Base-by-base conservation (phyloP, 2,797 vertebrate genomes). In the Anabas testudineus region DNA sequence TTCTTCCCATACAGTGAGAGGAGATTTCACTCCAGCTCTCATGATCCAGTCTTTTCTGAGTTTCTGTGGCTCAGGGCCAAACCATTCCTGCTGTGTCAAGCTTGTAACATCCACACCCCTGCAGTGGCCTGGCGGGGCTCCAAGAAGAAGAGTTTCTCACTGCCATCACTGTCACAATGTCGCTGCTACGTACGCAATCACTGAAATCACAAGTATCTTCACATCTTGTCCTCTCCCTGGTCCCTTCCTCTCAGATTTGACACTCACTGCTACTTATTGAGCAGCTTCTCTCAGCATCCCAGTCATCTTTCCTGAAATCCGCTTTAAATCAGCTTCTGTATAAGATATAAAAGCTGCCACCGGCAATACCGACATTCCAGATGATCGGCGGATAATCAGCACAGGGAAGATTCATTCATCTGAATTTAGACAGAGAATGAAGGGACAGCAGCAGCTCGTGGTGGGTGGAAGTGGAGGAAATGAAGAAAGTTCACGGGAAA, bases 81-180 rank as follows among this genome's bases (percentile, higher is more conserved):
- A 43, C 60, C 13, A 2, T 59, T 36, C 16, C 32, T 69, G 75
- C 78, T 70, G 83, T 70, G 76, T 76, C 59, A 42, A 16, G 19
- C 66, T 59, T 22, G 76, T 70, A 61, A 32, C 71, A 67, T 82
- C 73, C 45, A 60, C 82, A 63, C 28, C 69, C 77, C 88, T 72
- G 88, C 85, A 88, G 81, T 48, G 82, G 61, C 39, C 82, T 89
- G 89, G 85, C 83, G 18, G 14, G 10, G 15, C 54, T 83, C 83
- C 88, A 87, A 74, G 58, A 66, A 74, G 58, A 66, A 4, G 64
- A 66, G 69, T 55, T 76, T 54, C 71, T 81, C 69, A 51, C 62
- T 67, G 67, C 80, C 62, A 58, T 62, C 53, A 4, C 82, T 52
- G 60, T 68, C 52, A 34, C 0, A 51, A 58, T 32, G 47, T 66